phyloP scores from a whole-genome alignment of 2,888 invertebrate genomes.

The Phortica okadai region DNA sequence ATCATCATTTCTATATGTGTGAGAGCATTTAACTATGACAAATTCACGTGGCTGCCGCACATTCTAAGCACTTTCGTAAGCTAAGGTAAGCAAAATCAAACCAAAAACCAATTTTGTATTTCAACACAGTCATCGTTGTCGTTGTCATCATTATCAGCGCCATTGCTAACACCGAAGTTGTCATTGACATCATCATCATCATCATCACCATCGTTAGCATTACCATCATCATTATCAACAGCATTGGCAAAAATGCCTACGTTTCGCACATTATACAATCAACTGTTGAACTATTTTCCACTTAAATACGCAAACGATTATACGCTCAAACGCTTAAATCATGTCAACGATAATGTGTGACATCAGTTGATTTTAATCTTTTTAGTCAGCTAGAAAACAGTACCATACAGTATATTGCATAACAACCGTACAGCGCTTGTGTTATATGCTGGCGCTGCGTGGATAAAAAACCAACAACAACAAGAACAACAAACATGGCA shows the following conservation, averaged over 20 bases:
- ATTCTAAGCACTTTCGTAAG: too few relatives aligned
- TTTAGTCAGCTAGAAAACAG: slow-evolving; percentile 13
- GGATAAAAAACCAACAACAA: background rate
- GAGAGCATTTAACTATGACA: too few relatives aligned
- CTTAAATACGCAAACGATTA: slow-evolving; percentile 10
- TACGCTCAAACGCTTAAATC: slow-evolving; percentile 21
- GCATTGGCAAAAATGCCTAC: background rate
- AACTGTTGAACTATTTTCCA: slow-evolving; percentile 11
- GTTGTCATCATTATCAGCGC: too few relatives aligned
- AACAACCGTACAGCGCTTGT: background rate
- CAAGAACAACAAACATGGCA: background rate
- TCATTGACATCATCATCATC: too few relatives aligned
- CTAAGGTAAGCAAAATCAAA: too few relatives aligned
- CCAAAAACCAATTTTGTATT: too few relatives aligned
- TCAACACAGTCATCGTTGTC: too few relatives aligned
- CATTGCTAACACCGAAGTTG: too few relatives aligned
- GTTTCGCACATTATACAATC: background rate
- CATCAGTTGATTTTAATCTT: slow-evolving; percentile 17
- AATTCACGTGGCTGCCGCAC: too few relatives aligned
- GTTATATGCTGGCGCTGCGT: slow-evolving; percentile 1
- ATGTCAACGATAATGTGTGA: slow-evolving; percentile 12
- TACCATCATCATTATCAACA: too few relatives aligned
- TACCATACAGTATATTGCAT: background rate
- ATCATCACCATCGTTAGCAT: background rate
- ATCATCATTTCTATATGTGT: too few relatives aligned